phyloP scores from a whole-genome alignment of 2,113 vertebrate species.

The Bucco capensis region DNA sequence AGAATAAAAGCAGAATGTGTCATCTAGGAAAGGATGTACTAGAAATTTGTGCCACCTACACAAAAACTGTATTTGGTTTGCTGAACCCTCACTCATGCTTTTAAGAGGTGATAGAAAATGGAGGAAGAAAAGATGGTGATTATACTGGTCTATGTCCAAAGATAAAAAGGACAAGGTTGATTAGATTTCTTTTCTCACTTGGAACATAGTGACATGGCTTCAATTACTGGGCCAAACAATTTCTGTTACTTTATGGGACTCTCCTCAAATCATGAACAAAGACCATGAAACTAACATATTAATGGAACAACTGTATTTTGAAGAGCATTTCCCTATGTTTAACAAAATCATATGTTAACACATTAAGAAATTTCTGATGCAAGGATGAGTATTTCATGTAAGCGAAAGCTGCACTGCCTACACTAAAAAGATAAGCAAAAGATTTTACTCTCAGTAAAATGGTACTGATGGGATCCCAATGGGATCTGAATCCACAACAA shows the following conservation, averaged over 20 bases:
- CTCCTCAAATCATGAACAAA: neutral
- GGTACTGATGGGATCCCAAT: neutral
- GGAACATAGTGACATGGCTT: neutral
- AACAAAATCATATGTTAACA: neutral
- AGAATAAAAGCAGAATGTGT: neutral
- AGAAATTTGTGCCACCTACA: neutral
- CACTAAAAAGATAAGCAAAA: neutral
- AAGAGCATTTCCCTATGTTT: neutral
- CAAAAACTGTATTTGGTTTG: neutral
- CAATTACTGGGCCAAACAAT: neutral
- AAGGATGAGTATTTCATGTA: neutral
- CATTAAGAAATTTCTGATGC: neutral
- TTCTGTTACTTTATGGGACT: neutral
- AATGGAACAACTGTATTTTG: neutral
- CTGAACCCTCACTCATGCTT: neutral
- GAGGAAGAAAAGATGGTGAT: neutral
- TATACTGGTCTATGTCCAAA: neutral
- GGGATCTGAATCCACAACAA: neutral
- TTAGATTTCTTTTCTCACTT: neutral
- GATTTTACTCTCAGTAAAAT: neutral
- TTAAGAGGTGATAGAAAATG: neutral
- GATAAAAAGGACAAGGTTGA: neutral
- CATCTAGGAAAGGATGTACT: neutral
- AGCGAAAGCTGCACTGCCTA: neutral
- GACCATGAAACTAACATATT: neutral